These are phyloP conservation scores for Gobio occitaniae DNA, from an alignment of 2,797 vertebrate genomes.

Conservation along the genomic window DNA sequence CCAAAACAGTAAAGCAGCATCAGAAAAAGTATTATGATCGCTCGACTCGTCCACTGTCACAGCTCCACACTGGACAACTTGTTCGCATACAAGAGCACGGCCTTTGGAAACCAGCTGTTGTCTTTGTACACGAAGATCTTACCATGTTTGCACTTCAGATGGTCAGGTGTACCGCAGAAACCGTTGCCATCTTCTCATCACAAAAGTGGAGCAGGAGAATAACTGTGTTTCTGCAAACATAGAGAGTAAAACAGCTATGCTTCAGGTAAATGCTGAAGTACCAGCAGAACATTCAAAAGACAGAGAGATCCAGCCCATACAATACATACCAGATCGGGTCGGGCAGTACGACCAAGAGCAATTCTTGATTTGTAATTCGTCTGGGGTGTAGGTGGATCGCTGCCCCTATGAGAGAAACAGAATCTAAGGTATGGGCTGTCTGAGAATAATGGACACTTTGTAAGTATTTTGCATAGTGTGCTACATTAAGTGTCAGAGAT, in stretches of 20 bases:
- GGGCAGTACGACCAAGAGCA: neutral
- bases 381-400: neutral
- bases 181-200: neutral
- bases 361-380: neutral
- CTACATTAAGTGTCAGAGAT: neutral
- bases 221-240: neutral
- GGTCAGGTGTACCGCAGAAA: neutral
- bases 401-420: neutral
- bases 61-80: neutral
- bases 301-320: neutral
- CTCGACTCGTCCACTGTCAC: neutral
- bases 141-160: neutral
- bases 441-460: neutral
- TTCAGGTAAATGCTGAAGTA: neutral
- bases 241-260: neutral
- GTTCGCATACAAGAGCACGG: neutral
- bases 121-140: neutral
- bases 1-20: neutral
- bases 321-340: neutral
- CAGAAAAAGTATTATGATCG: slow-evolving; percentile 5
- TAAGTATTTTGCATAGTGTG: neutral
- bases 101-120: neutral
- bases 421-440: neutral
- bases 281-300: neutral
- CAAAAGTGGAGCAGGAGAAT: neutral